phyloP scores from a whole-genome alignment of 2,797 vertebrate species.

The Aulostomus chinensis region DNA sequence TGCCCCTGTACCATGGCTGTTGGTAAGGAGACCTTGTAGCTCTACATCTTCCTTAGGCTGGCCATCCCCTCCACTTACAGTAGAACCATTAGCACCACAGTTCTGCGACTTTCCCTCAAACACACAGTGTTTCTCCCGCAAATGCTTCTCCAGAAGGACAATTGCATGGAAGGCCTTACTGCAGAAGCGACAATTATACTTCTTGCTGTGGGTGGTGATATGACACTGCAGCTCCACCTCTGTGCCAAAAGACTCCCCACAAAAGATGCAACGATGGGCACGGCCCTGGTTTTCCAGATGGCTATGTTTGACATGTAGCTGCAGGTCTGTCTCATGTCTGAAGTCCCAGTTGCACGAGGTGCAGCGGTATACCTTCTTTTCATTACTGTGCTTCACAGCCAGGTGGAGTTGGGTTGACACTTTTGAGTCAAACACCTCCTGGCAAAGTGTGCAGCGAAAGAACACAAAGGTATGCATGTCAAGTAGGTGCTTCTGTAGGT shows the following conservation, averaged over 20 bases:
- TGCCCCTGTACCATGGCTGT: constrained; percentile 83
- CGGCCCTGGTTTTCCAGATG: constrained; percentile 96
- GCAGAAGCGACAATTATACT: constrained; percentile 98
- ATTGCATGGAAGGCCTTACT: constrained; percentile 98
- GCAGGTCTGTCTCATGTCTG: constrained; percentile 92
- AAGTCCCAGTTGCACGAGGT: constrained; percentile 99
- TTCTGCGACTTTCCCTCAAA: constrained; percentile 94
- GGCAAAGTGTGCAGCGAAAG: constrained; percentile 97
- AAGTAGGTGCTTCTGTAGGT: constrained; percentile 95
- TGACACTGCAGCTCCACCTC: constrained; percentile 99
- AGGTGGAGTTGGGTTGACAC: constrained; percentile 97
- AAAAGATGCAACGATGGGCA: constrained; percentile 97
- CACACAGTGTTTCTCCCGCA: constrained; percentile 96
- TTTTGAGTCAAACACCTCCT: constrained; percentile 98
- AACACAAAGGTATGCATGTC: constrained; percentile 99
- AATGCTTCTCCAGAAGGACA: constrained; percentile 93
- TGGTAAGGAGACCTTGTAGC: constrained; percentile 88
- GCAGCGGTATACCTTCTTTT: constrained; percentile 96
- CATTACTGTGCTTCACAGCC: constrained; percentile 97
- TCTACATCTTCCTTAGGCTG: constrained; percentile 94
- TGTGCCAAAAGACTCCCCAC: constrained; percentile 94
- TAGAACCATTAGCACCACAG: constrained; percentile 91
- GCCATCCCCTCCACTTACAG: constrained; percentile 77
- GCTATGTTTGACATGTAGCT: constrained; percentile 96
- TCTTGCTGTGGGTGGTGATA: constrained; percentile 98